Evolutionary conservation across 2,797 vertebrate genomes (phyloP).

Genomic region (Siniperca undulata): DNA sequence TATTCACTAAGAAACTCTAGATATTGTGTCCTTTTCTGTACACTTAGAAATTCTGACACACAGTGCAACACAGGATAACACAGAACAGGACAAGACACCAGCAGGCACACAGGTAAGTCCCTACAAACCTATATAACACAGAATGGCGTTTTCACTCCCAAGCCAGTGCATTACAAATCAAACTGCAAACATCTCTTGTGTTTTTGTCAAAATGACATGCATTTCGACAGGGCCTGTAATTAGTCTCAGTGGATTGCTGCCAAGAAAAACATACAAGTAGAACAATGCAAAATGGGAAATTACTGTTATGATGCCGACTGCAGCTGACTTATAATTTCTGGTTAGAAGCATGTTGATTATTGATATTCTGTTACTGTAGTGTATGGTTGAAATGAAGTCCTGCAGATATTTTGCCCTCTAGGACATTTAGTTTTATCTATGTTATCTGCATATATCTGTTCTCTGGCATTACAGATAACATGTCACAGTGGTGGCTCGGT

Average conservation of each 20-base stretch:
- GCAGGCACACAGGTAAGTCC: not conserved
- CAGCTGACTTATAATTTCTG: slow-evolving; percentile 8
- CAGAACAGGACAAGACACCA: not conserved
- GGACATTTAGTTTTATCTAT: not conserved
- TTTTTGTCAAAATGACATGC: not conserved
- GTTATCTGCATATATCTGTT: not conserved
- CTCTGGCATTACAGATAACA: slow-evolving; percentile 1
- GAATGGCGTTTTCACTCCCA: not conserved
- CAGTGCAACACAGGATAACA: not conserved
- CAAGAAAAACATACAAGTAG: not conserved
- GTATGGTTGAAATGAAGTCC: not conserved
- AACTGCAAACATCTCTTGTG: not conserved
- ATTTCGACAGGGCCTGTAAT: not conserved
- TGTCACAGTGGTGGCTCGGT: not conserved
- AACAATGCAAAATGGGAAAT: slow-evolving; percentile 3
- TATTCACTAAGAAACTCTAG: not conserved
- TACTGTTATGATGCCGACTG: not conserved
- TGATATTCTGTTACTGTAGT: not conserved
- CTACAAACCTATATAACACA: not conserved
- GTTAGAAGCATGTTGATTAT: slow-evolving; percentile 7
- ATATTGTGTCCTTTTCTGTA: not conserved
- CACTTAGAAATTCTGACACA: not conserved
- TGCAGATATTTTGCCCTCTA: not conserved
- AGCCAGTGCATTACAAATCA: slow-evolving; percentile 1
- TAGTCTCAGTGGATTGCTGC: not conserved